Evolutionary conservation across 2,888 invertebrate genomes (phyloP), one percentile per base, ranked within the genome.

Genomic region (Furcula furcula): DNA sequence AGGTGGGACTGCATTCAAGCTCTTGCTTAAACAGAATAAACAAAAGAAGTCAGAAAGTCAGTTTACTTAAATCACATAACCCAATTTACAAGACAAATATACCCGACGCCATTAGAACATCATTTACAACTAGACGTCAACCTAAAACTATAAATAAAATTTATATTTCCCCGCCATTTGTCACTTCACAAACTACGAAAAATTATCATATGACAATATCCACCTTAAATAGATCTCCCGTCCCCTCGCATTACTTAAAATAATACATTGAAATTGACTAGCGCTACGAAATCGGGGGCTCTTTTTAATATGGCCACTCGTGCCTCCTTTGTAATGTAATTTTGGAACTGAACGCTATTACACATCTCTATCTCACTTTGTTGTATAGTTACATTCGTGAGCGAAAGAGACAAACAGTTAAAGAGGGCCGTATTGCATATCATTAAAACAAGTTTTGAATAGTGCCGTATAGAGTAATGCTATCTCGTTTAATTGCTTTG

Each of bases 351-450:
- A 56, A 55, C 56, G 34, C 42, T 31, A 40, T 37, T 40, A 49
- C 34, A 2, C 55, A 45, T 22, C 18, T 27, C 33, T 38, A 21
- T 46, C 46, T 45, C 40, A 25, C 29, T 55, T 28, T 10, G 26
- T 26, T 52, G 1, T 31, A 13, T n/a, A 18, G 4, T 6, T 10
- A 6, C 9, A 10, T 1, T 9, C 7, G 9, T 15, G 55, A 28
- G 30, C 6, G 58, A 73, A 25, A 43, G 57, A 48, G 61, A 68
- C 36, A 42, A 57, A 40, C 34, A 43, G 53, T 49, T 50, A 63
- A 62, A 69, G 65, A 70, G 76, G 71, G 73, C 75, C 73, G 69
- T 64, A 66, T 70, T 74, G 80, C 76, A 79, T 79, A 77, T 77
- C 76, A 77, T 79, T 79, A 79, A 61, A 58, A 65, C 59, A 52